Evolutionary conservation across 64 coral and sea anemone genomes (phyloP).

Genomic region (Stichodactyla helianthus): DNA sequence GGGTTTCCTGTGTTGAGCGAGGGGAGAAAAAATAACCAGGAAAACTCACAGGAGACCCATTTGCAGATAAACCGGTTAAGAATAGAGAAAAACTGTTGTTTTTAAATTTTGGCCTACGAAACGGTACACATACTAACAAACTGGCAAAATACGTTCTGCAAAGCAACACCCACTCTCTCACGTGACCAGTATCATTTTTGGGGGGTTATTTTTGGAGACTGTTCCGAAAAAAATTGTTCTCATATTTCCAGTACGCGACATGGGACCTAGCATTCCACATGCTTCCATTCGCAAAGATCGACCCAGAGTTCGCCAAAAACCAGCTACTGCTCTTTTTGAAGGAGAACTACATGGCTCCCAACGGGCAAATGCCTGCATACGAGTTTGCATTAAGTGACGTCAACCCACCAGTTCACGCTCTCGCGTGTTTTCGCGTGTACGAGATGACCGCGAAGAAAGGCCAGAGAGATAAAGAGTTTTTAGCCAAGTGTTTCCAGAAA

Average conservation of each 20-base stretch:
- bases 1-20: neutral
- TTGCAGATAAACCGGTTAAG: too few relatives aligned
- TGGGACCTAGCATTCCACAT: slow-evolving; percentile 99
- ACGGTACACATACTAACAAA: too few relatives aligned
- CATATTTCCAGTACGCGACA: slow-evolving; percentile 65
- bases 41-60: neutral
- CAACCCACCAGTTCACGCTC: slow-evolving; percentile 88
- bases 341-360: slow-evolving; percentile 91
- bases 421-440: slow-evolving; percentile 85
- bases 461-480: slow-evolving; percentile 57
- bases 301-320: slow-evolving; percentile 86
- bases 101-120: too few relatives aligned
- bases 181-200: too few relatives aligned
- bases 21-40: neutral
- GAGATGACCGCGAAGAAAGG: slow-evolving; percentile 83
- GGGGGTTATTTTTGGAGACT: too few relatives aligned
- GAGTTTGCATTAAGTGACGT: slow-evolving; percentile 96
- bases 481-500: slow-evolving; percentile 95
- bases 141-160: too few relatives aligned
- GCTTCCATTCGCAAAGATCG: slow-evolving; percentile 88
- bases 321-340: slow-evolving; percentile 82
- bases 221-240: neutral
- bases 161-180: too few relatives aligned
- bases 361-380: slow-evolving; percentile 90
- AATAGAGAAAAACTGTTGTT: too few relatives aligned